These are phyloP conservation scores for Gallinago paraguaiae DNA, from an alignment of 2,113 vertebrate genomes.

Conservation along the genomic window DNA sequence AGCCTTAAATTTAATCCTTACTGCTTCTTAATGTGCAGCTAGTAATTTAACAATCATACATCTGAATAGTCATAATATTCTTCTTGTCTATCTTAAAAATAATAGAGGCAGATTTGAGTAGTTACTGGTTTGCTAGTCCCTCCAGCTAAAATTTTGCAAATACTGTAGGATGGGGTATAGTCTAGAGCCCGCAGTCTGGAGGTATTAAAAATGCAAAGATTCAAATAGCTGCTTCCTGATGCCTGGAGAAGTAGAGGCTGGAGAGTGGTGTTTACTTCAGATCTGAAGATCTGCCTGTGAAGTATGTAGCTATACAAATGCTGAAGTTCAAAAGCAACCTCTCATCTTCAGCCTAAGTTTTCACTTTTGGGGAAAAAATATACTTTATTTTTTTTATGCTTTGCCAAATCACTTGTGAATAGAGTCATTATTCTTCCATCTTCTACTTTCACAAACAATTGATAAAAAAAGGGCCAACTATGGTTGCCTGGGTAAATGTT, in stretches of 20 bases:
- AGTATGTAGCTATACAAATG: not conserved
- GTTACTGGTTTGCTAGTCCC: not conserved
- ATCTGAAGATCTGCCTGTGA: not conserved
- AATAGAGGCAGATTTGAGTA: not conserved
- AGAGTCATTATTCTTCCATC: not conserved
- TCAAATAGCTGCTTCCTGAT: not conserved
- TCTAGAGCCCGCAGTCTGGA: not conserved
- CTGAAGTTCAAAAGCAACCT: not conserved
- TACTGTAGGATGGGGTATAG: not conserved
- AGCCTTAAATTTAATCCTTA: not conserved
- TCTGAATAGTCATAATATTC: not conserved
- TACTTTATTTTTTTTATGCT: not conserved
- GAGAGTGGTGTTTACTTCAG: not conserved
- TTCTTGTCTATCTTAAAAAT: not conserved
- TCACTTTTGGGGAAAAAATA: not conserved
- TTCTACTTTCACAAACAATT: not conserved
- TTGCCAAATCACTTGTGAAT: not conserved
- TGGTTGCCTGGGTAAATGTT: not conserved
- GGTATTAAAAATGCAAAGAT: not conserved
- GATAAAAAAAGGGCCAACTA: not conserved
- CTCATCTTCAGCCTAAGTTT: not conserved
- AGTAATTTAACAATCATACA: not conserved
- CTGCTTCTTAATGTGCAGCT: not conserved
- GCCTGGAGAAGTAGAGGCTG: not conserved
- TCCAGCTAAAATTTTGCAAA: slow-evolving; percentile 29